Base-by-base conservation (phyloP, 2,113 vertebrate species). In the Peromyscus polionotus region DNA sequence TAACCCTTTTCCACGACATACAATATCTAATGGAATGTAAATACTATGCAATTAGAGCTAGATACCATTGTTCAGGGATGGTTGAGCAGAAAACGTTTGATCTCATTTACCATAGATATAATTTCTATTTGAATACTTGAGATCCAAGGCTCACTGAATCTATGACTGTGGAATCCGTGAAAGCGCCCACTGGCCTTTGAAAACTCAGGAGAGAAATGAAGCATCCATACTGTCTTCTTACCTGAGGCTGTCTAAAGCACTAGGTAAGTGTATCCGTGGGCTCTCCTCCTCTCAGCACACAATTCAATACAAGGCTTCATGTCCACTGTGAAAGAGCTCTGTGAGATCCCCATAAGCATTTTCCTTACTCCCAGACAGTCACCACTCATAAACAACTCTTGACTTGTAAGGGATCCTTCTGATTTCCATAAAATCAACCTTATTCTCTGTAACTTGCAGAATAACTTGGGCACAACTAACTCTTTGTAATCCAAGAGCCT, bases 401-500 rank as follows among this genome's bases (percentile, higher is more conserved):
- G 2, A 4, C 20, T 26, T 86, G 14, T 91, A 39, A 70, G 16
- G 0, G 0, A 14, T 76, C 9, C 42, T 68, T 75, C 76, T 87
- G 28, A 48, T 70, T 87, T 95, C 72, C 16, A 13, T 11, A 84
- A 54, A 57, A 86, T 93, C 19, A 97, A 39, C 48, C 80, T n/a
- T 97, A 45, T 94, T 90, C 57, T 36, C 67, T 67, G 93, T 89
- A 95, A 89, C 79, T 92, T 94, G 68, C 4, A 83, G 63, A 93
- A 70, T 39, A 3, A 81, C 73, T 86, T 97, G 94, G 97, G 77
- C 9, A 65, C 17, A 98, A 97, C 97, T 92, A 91, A 61, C 92
- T 88, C 39, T 96, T 63, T 45, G 83, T 51, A 86, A 93, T 93
- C 75, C 65, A 97, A 93, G 7, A 96, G 84, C 14, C 54, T 88